These are phyloP conservation scores for Acanthurus lineatus DNA, from an alignment of 2,797 vertebrate genomes.

Conservation along the genomic window DNA sequence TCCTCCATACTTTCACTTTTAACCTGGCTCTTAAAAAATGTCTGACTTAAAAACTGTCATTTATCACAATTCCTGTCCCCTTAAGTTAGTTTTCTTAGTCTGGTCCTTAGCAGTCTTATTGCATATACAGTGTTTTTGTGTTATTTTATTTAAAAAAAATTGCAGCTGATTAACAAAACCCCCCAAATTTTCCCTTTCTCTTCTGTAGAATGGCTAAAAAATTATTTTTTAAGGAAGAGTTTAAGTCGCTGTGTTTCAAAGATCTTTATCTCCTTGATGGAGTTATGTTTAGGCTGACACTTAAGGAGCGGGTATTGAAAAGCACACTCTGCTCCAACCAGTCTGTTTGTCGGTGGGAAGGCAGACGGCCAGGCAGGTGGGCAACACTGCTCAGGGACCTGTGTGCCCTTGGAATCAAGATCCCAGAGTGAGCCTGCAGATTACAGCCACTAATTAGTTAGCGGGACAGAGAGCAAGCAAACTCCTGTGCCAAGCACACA, in stretches of 20 bases:
- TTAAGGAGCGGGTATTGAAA: conserved; percentile 22
- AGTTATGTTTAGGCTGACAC: conserved; percentile 16
- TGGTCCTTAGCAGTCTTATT: too few species aligned
- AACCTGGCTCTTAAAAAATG: too few species aligned
- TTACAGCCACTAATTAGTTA: conserved; percentile 82
- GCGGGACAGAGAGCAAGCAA: conserved; percentile 73
- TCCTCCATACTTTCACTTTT: too few species aligned
- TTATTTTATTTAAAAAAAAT: too few species aligned
- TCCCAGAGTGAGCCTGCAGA: conserved; percentile 66
- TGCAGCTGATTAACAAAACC: too few species aligned
- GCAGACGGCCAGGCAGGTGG: conserved; percentile 67
- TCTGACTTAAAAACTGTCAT: too few species aligned
- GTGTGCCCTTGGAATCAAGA: conserved; percentile 54
- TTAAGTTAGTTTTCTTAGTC: too few species aligned
- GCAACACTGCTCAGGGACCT: conserved; percentile 32
- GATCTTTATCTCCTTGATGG: conserved; percentile 36
- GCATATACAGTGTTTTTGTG: too few species aligned
- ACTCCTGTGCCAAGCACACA: conserved; percentile 43
- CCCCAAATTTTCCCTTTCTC: too few species aligned
- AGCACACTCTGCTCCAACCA: conserved; percentile 20
- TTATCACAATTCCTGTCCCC: too few species aligned
- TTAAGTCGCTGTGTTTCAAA: background rate
- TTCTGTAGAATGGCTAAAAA: background rate
- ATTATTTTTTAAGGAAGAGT: background rate
- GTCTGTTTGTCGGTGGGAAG: conserved; percentile 54